These are phyloP conservation scores for Drosophila erecta DNA, from an alignment of 1,140 invertebrate genomes.

Conservation along the genomic window DNA sequence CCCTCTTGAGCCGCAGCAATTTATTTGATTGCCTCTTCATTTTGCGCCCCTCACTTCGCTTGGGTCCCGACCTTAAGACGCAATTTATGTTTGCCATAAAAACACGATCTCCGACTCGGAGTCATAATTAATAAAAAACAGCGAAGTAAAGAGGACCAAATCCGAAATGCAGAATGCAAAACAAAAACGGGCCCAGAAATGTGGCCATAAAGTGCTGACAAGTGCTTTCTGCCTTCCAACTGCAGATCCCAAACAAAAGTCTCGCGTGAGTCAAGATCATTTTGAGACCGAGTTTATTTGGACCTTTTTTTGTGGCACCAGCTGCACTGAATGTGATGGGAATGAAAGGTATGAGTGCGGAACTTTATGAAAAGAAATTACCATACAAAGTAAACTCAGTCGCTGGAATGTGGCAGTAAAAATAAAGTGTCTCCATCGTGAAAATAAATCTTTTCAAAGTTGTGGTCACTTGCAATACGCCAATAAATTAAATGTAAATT, in stretches of 20 bases:
- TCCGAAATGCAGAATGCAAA: constrained; percentile 38
- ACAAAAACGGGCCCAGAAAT: constrained; percentile 39
- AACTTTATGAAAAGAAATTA: constrained; percentile 27
- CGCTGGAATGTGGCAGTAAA: constrained; percentile 18
- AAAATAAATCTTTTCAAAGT: constrained; percentile 6
- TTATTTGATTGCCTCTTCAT: constrained; percentile 80
- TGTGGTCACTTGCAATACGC: no score
- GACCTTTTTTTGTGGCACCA: constrained; percentile 29
- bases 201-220: constrained; percentile 73
- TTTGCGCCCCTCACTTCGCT: constrained; percentile 18
- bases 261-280: constrained; percentile 53
- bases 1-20: constrained; percentile 55
- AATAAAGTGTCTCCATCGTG: constrained; percentile 17
- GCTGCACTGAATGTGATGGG: constrained; percentile 15
- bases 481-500: no score
- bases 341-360: constrained; percentile 26
- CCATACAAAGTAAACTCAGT: constrained; percentile 31
- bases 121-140: constrained; percentile 75
- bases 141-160: constrained; percentile 14
- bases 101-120: constrained; percentile 61
- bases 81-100: constrained; percentile 79
- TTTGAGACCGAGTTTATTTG: constrained; percentile 43
- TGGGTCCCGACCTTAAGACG: constrained; percentile 60
- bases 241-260: constrained; percentile 21
- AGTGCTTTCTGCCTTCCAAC: constrained; percentile 47